These are phyloP conservation scores for Solenodon paradoxus DNA, from an alignment of 2,113 vertebrate species.

Conservation along the genomic window DNA sequence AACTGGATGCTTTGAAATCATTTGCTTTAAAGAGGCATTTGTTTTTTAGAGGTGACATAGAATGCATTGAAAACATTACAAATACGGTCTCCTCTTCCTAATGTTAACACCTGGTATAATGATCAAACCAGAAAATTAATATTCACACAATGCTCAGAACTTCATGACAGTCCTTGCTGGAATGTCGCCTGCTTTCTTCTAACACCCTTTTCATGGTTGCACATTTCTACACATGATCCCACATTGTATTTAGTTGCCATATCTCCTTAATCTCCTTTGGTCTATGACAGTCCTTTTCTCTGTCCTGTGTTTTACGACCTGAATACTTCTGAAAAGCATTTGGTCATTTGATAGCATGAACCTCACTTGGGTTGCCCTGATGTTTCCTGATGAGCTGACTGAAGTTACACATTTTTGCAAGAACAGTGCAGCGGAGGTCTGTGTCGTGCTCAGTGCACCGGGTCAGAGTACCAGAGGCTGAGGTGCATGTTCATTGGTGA, in stretches of 20 bases:
- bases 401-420: neutral
- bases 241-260: neutral
- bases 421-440: neutral
- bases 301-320: neutral
- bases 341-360: neutral
- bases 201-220: neutral
- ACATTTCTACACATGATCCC: neutral
- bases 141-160: neutral
- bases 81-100: neutral
- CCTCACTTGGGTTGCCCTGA: neutral
- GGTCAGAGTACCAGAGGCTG: neutral
- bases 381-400: neutral
- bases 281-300: neutral
- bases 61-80: neutral
- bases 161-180: neutral
- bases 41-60: neutral
- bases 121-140: neutral
- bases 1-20: slow-evolving; percentile 20
- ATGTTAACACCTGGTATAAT: neutral
- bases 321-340: neutral
- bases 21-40: neutral
- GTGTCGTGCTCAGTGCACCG: neutral
- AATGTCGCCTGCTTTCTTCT: neutral
- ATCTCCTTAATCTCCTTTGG: neutral
- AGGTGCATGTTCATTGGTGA: accelerated